Evolutionary conservation across 2,888 invertebrate species (phyloP).

Genomic region (Allygus modestus): DNA sequence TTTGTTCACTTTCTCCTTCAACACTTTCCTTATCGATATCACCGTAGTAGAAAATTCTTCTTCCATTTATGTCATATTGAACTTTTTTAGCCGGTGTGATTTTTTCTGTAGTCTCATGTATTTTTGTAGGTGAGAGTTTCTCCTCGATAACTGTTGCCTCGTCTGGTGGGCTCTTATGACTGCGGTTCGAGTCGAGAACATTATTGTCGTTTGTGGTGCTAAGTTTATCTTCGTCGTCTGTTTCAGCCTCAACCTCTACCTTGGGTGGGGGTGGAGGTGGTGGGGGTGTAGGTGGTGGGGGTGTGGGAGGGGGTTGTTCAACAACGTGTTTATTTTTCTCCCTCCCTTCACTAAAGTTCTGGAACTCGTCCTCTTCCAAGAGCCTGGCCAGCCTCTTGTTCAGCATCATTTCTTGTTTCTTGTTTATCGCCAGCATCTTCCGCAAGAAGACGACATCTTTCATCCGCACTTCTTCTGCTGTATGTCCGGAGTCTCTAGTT

Average conservation of each 20-base stretch:
- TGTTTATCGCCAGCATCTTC: constrained; percentile 34
- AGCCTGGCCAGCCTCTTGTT: constrained; percentile 14
- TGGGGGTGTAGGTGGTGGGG: neutral
- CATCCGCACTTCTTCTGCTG: neutral
- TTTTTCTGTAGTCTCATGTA: neutral
- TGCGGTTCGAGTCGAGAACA: neutral
- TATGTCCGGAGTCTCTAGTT: neutral
- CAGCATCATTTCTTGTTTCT: constrained; percentile 24
- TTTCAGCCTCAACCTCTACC: neutral
- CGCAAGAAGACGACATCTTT: constrained; percentile 13
- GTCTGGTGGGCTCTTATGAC: neutral
- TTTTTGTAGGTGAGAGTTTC: neutral
- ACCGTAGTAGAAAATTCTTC: constrained; percentile 1
- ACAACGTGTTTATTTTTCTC: neutral
- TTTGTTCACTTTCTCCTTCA: neutral
- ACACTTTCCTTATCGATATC: constrained; percentile 1
- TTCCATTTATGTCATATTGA: constrained; percentile 18
- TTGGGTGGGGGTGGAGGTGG: neutral
- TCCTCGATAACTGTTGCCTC: neutral
- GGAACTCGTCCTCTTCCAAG: neutral
- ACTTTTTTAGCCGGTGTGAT: neutral
- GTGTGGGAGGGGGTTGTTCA: neutral
- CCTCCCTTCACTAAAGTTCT: neutral
- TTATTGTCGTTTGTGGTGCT: neutral
- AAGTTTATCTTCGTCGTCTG: neutral